These are phyloP conservation scores for Sebastes matsubarae DNA, from an alignment of 2,797 vertebrate genomes.

Conservation along the genomic window DNA sequence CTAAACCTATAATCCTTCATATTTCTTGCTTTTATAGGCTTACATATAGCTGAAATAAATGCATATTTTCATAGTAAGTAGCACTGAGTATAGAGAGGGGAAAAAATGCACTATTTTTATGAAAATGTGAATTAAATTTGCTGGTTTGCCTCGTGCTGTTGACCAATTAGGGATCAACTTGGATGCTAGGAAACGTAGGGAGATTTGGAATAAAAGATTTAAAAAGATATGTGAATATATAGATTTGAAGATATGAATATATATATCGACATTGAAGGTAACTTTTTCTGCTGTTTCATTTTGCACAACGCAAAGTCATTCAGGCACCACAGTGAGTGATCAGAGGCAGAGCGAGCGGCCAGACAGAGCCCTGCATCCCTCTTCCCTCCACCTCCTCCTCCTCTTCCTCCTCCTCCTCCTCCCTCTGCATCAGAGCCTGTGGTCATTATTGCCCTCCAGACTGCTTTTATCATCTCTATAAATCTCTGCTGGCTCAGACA, in stretches of 20 bases:
- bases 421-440: constrained; percentile 47
- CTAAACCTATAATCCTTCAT: not conserved
- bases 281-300: constrained; percentile 37
- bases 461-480: constrained; percentile 79
- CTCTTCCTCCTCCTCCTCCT: constrained; percentile 18
- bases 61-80: not conserved
- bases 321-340: constrained; percentile 11
- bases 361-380: constrained; percentile 16
- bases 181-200: not conserved
- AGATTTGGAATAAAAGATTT: not conserved
- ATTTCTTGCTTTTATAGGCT: not conserved
- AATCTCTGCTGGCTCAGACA: constrained; percentile 72
- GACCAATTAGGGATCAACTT: not conserved
- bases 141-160: not conserved
- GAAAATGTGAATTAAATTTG: not conserved
- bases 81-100: not conserved
- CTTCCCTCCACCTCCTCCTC: not conserved
- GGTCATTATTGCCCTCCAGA: constrained; percentile 78
- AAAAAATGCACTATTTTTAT: not conserved
- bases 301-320: constrained; percentile 4
- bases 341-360: constrained; percentile 1
- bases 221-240: not conserved
- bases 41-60: not conserved
- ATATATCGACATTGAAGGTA: not conserved
- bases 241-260: not conserved